Evolutionary conservation across 2,888 invertebrate species (phyloP), one percentile per base, ranked within the genome.

Genomic region (Strigamia crassipes): DNA sequence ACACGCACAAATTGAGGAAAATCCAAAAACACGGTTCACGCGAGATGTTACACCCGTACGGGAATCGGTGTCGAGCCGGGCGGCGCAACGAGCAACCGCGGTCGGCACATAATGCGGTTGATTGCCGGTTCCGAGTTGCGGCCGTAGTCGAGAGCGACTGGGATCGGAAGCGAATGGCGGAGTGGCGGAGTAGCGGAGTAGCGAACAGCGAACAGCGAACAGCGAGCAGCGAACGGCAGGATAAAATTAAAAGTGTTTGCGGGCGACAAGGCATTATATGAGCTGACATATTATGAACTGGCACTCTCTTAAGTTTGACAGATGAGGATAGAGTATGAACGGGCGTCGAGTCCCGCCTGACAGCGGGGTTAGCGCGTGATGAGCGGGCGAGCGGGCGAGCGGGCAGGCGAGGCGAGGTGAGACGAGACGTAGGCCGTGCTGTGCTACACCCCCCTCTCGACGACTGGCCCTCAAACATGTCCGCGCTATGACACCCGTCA

Each of bases 231-330:
- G 34, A n/a, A 46, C 46, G 34, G 27, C 31, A 21, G 41, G 42
- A 79, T 42, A 79, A 79, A 79, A 79, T 79, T 79, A 79, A 79
- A 79, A 79, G 41, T 79, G 79, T 79, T 79, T 79, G 42, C 42
- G 42, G 27, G 61, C 51, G 38, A 38, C 31, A 77, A 42, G 31
- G 38, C 80, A 56, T 80, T 80, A 80, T 80, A 80, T 56, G 80
- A 80, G 80, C 80, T 80, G 80, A 80, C 80, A 80, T 80, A 80
- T 80, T 80, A 80, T 61, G 80, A 80, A 80, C 61, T 27, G 80
- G 56, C 31, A 80, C n/a, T 80, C 80, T 80, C 80, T 56, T 31
- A 80, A 80, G 21, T 80, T 80, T 80, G 80, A 80, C 80, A 80
- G 80, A 80, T 80, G 80, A 38, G 80, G 80, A 80, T 80, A 80